These are phyloP conservation scores for Lophura nycthemera DNA, from an alignment of 2,113 vertebrate species.

Conservation along the genomic window DNA sequence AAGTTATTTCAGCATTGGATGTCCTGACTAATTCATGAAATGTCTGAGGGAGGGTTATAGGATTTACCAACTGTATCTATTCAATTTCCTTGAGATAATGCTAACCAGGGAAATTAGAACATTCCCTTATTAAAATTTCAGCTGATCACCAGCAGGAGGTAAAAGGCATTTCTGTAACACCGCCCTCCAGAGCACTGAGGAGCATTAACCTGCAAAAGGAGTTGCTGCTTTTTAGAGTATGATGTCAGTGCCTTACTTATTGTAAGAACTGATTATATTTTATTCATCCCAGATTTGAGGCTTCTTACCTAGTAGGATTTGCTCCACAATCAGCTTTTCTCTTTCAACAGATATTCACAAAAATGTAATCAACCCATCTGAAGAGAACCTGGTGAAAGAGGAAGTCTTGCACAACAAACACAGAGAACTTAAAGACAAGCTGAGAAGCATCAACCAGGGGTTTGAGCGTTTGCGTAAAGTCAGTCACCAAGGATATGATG, in stretches of 20 bases:
- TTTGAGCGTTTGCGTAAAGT: constrained; percentile 90
- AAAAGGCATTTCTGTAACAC: not conserved
- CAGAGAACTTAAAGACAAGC: constrained; percentile 88
- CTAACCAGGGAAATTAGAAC: not conserved
- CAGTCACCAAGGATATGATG: constrained; percentile 89
- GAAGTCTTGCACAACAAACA: constrained; percentile 85
- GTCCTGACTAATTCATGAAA: not conserved
- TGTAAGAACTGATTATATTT: not conserved
- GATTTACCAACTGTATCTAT: not conserved
- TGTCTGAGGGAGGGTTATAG: not conserved
- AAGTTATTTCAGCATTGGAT: not conserved
- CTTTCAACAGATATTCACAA: constrained; percentile 85
- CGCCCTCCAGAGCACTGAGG: not conserved
- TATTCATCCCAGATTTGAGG: not conserved
- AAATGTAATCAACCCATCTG: constrained; percentile 85
- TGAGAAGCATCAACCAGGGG: constrained; percentile 89
- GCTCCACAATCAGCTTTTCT: not conserved
- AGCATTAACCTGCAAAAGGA: not conserved
- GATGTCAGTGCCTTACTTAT: not conserved
- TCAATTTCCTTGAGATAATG: not conserved
- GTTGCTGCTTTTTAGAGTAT: not conserved
- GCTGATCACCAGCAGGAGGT: not conserved
- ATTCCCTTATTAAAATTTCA: not conserved
- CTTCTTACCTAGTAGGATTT: not conserved
- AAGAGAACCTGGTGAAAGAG: constrained; percentile 78